Evolutionary conservation across 2,113 vertebrate species (phyloP), one percentile per base, ranked within the genome.

Genomic region (Ptychochromis oligacanthus): DNA sequence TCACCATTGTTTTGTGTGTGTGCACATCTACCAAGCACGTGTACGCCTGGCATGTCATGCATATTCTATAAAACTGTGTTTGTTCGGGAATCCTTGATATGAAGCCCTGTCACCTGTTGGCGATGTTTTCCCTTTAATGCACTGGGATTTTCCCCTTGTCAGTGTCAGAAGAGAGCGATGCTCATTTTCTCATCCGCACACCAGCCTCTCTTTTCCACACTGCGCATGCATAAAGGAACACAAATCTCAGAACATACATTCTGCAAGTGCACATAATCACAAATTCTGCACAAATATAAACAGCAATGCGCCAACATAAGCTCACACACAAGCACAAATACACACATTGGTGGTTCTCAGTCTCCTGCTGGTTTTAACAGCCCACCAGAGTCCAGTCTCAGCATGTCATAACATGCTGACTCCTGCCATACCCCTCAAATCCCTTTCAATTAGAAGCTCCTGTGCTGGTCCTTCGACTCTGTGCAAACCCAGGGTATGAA

Each of bases 371-470:
- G 84, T 90, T 93, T 93, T 90, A 95, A 92, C 87, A 93, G 93
- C 90, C 92, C 92, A 91, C 90, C 93, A 92, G 85, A 90, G 92
- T 91, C 88, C 87, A 88, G 84, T 84, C 91, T 76, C 92, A 88
- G 92, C 80, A 77, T 94, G 93, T 89, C 18, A 61, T 91, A 90
- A 90, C 85, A 88, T 92, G 92, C 93, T 92, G 94, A 95, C 95
- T 94, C 80, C 90, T 86, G 90, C 88, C 85, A 84, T 93, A 94
- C 95, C 89, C 77, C 89, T 93, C 93, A 93, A 92, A 95, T 93
- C 91, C 89, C 94, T 96, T 96, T 96, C 95, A 96, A 95, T 95
- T 95, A 95, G 93, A 86, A 75, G 91, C 91, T 93, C 85, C 92
- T 84, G 89, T 70, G 56, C 87, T 88, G 79, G 89, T 90, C 94